Evolutionary conservation across 2,888 invertebrate species (phyloP), one percentile per base, ranked within the genome.

Genomic region (Anticlea derivata): DNA sequence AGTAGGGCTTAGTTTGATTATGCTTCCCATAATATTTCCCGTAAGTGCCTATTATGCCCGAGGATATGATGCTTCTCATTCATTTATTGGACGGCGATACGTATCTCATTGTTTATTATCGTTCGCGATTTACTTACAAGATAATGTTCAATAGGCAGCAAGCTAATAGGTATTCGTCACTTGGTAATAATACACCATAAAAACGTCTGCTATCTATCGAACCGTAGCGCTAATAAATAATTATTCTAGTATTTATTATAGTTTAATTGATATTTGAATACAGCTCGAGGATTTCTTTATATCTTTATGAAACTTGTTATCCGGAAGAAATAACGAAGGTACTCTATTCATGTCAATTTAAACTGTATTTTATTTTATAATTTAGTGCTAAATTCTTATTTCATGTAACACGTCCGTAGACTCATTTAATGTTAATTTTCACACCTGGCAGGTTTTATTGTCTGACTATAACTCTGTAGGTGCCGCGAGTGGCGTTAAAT

Each of bases 21-120:
- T 71, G 68, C 69, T 83, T 82, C 81, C 77, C 80, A 74, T 80
- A 70, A 66, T 66, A 63, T 66, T 72, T 72, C 72, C 73, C 64
- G 61, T 58, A 66, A 64, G 65, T 70, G 70, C 73, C 67, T 72
- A 76, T 80, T 78, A 78, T 56, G 66, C 69, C 61, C 53, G 59
- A 61, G 71, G 69, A 71, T 71, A 66, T 63, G 56, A 51, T 53
- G 61, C 62, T 67, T 58, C 68, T 70, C 74, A 68, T 70, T 71
- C 66, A 68, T 68, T 75, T 73, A 74, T 72, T 66, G 66, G 68
- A 60, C 50, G 52, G 57, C 65, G 70, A 75, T 75, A 70, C 63
- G 52, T 65, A 76, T 73, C 69, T 68, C 62, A 69, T 78, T 78
- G 71, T 75, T 73, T 70, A 67, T 69, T 65, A 66, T 63, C 30